Percentiles rank a stretch among this genome's conserved stretches.
These are phyloP conservation scores for Drosophila greeni DNA, from an alignment of 2,888 invertebrate genomes.

Conservation along the genomic window DNA sequence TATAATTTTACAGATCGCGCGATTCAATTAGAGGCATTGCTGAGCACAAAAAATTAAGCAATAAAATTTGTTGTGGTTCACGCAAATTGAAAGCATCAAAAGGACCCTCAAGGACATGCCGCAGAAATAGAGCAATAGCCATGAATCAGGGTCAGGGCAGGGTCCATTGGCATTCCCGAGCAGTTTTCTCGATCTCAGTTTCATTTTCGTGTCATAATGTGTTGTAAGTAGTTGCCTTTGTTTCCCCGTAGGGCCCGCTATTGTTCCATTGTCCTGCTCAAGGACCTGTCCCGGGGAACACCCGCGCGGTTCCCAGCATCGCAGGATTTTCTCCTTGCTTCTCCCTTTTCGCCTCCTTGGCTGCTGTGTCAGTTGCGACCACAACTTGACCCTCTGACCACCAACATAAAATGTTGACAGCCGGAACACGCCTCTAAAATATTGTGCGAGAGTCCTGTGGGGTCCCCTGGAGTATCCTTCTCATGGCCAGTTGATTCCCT, in stretches of 20 bases:
- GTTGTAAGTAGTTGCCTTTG: constrained; percentile 69
- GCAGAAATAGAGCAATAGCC: constrained; percentile 74
- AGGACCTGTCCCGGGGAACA: constrained; percentile 67
- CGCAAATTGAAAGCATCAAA: constrained; percentile 75
- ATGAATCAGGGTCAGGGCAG: constrained; percentile 62
- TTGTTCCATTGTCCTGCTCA: constrained; percentile 62
- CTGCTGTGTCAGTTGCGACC: constrained; percentile 61
- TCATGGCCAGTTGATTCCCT: constrained; percentile 12
- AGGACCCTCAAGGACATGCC: constrained; percentile 52
- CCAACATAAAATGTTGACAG: constrained; percentile 79
- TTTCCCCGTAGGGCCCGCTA: constrained; percentile 57
- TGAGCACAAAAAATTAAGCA: constrained; percentile 77
- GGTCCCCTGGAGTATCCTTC: constrained; percentile 46
- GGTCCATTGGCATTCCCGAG: constrained; percentile 48
- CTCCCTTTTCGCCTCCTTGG: constrained; percentile 1
- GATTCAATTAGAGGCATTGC: constrained; percentile 61
- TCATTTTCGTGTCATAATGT: constrained; percentile 68
- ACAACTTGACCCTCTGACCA: constrained; percentile 77
- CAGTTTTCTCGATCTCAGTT: constrained; percentile 29
- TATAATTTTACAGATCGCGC: constrained; percentile 71
- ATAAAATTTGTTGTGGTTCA: constrained; percentile 79
- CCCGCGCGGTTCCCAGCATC: constrained; percentile 64
- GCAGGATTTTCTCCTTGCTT: constrained; percentile 12
- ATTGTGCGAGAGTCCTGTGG: constrained; percentile 64
- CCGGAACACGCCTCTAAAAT: constrained; percentile 79